Percentiles rank a stretch among this genome's conserved stretches.
Conservation (phyloP, 2,113 vertebrate genomes). For the Perccottus glenii region DNA sequence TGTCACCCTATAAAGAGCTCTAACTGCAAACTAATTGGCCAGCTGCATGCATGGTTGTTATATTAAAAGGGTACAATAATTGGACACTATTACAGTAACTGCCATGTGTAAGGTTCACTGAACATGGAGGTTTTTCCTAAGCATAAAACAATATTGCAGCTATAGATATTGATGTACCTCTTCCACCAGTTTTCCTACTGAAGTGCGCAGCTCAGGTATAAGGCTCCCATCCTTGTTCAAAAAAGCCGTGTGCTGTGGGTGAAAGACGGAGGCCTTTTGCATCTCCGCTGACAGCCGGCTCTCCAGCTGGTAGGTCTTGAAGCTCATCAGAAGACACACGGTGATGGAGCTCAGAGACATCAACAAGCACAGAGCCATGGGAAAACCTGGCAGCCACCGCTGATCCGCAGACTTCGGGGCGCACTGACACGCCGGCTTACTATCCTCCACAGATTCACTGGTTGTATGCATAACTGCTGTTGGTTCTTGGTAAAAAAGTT, state of each 20-base stretch:
- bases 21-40: slow-evolving; percentile 51
- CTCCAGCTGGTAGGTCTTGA: slow-evolving; percentile 86
- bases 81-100: slow-evolving; percentile 17
- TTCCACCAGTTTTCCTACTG: slow-evolving; percentile 82
- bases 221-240: slow-evolving; percentile 73
- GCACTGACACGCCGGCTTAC: slow-evolving; percentile 61
- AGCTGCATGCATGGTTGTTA: slow-evolving; percentile 45
- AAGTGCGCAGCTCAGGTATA: slow-evolving; percentile 77
- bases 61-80: slow-evolving; percentile 20
- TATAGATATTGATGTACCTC: slow-evolving; percentile 78
- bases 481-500: slow-evolving; percentile 21
- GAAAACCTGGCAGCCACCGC: slow-evolving; percentile 68
- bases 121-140: neutral
- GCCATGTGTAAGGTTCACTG: neutral
- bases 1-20: slow-evolving; percentile 49
- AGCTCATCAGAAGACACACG: slow-evolving; percentile 85
- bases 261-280: slow-evolving; percentile 65
- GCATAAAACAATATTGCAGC: too few relatives aligned
- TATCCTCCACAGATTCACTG: slow-evolving; percentile 45
- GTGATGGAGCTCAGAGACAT: slow-evolving; percentile 82
- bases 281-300: slow-evolving; percentile 83
- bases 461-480: slow-evolving; percentile 63
- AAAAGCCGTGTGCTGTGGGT: slow-evolving; percentile 54
- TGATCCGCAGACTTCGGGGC: slow-evolving; percentile 46
- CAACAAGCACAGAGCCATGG: slow-evolving; percentile 79